phyloP scores from a whole-genome alignment of 2,888 invertebrate genomes.

The Crepidodera aurea region DNA sequence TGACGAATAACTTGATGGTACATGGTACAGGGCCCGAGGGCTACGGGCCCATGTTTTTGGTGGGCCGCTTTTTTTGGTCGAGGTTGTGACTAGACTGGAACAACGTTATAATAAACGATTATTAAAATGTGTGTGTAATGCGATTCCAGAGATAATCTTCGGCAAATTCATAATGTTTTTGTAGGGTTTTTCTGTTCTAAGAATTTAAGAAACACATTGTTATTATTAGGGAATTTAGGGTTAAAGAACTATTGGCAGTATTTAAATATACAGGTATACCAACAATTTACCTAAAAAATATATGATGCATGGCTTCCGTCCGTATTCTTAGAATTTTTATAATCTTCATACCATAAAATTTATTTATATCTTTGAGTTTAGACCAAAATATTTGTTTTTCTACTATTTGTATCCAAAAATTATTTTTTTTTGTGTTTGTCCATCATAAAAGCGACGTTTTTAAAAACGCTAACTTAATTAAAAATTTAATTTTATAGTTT shows the following conservation, averaged over 20 bases:
- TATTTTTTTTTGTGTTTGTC: too few species aligned
- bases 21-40: conserved; percentile 18
- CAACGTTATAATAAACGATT: conserved; percentile 28
- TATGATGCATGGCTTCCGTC: background rate
- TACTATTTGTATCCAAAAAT: too few species aligned
- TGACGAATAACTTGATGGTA: conserved; percentile 24
- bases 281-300: background rate
- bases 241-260: background rate
- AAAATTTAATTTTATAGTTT: too few species aligned
- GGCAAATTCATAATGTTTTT: conserved; percentile 12
- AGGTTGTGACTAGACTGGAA: conserved; percentile 27
- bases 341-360: too few species aligned
- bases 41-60: conserved; percentile 22
- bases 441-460: too few species aligned
- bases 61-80: conserved; percentile 14
- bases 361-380: too few species aligned
- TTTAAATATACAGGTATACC: background rate
- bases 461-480: too few species aligned
- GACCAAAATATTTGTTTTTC: too few species aligned
- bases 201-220: conserved; percentile 2
- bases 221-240: conserved; percentile 1
- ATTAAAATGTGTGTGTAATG: conserved; percentile 29
- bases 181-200: background rate
- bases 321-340: background rate
- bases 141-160: conserved; percentile 19